phyloP scores from a whole-genome alignment of 2,888 invertebrate species.

The Anorthoa munda region DNA sequence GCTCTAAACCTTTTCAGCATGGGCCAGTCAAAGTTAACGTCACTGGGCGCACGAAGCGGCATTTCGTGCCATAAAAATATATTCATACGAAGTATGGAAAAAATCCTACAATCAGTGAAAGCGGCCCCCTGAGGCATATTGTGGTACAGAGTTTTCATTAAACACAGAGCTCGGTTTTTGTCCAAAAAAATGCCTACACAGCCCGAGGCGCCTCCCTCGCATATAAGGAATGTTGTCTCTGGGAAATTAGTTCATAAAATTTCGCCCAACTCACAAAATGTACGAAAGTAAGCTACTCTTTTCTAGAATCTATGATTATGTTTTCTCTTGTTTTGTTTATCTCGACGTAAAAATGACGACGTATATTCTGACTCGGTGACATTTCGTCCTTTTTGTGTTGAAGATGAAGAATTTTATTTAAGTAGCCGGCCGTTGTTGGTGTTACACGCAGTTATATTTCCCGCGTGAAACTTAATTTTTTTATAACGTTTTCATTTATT shows the following conservation, averaged over 20 bases:
- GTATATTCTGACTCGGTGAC: slow-evolving; percentile 39
- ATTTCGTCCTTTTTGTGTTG: slow-evolving; percentile 49
- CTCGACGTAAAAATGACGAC: slow-evolving; percentile 49
- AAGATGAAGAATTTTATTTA: slow-evolving; percentile 49
- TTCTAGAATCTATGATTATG: slow-evolving; percentile 71
- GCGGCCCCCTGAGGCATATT: slow-evolving; percentile 87
- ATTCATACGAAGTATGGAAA: slow-evolving; percentile 85
- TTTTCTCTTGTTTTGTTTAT: slow-evolving; percentile 65
- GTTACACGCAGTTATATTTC: slow-evolving; percentile 50
- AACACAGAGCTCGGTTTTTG: slow-evolving; percentile 85
- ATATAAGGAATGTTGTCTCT: slow-evolving; percentile 88
- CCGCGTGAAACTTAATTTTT: slow-evolving; percentile 36
- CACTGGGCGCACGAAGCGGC: slow-evolving; percentile 64
- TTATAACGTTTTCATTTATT: slow-evolving; percentile 38
- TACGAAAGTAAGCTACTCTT: slow-evolving; percentile 70
- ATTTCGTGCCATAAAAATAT: slow-evolving; percentile 80
- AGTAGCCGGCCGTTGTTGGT: slow-evolving; percentile 36
- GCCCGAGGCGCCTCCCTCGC: slow-evolving; percentile 83
- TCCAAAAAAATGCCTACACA: slow-evolving; percentile 84
- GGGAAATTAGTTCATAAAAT: slow-evolving; percentile 90
- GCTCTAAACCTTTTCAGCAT: slow-evolving; percentile 69
- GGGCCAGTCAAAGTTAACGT: slow-evolving; percentile 68
- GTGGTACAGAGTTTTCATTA: slow-evolving; percentile 89
- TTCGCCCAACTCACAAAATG: slow-evolving; percentile 77
- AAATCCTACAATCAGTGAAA: slow-evolving; percentile 87